These are phyloP conservation scores for Lepidocyrtinus sp. DNA, from an alignment of 2,888 invertebrate genomes.

Conservation along the genomic window DNA sequence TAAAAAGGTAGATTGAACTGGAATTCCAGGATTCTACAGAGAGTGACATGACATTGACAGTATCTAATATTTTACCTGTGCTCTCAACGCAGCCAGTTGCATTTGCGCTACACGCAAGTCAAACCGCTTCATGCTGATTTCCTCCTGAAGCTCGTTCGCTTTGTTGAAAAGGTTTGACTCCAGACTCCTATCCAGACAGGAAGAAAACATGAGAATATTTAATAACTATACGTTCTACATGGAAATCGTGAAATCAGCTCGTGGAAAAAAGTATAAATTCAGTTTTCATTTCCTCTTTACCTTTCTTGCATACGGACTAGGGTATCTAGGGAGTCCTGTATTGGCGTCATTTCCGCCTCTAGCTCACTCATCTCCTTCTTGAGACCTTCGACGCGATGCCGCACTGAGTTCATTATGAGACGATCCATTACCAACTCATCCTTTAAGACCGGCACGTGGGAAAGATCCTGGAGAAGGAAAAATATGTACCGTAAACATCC, in stretches of 20 bases:
- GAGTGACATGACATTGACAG: background rate
- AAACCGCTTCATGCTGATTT: slow-evolving; percentile 93
- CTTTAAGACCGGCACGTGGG: slow-evolving; percentile 80
- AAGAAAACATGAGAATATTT: slow-evolving; percentile 19
- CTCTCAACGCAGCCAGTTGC: slow-evolving; percentile 89
- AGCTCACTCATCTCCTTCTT: slow-evolving; percentile 87
- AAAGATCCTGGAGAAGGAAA: slow-evolving; percentile 65
- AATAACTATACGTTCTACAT: too few relatives aligned
- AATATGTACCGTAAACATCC: background rate
- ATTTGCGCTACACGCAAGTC: slow-evolving; percentile 93
- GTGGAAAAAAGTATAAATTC: too few relatives aligned
- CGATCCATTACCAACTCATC: slow-evolving; percentile 89
- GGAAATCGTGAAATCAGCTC: too few relatives aligned
- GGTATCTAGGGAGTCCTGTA: slow-evolving; percentile 88
- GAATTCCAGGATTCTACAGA: background rate
- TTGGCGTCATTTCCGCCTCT: slow-evolving; percentile 88
- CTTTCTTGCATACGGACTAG: slow-evolving; percentile 86
- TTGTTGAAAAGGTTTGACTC: slow-evolving; percentile 91
- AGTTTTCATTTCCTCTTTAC: slow-evolving; percentile 72
- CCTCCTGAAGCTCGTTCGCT: slow-evolving; percentile 96
- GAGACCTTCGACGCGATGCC: slow-evolving; percentile 83
- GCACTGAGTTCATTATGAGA: slow-evolving; percentile 80
- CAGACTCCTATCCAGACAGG: slow-evolving; percentile 74
- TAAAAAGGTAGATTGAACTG: background rate
- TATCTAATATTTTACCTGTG: slow-evolving; percentile 92